Evolutionary conservation across 2,888 invertebrate species (phyloP), one percentile per base, ranked within the genome.

Genomic region (Mimas tiliae): DNA sequence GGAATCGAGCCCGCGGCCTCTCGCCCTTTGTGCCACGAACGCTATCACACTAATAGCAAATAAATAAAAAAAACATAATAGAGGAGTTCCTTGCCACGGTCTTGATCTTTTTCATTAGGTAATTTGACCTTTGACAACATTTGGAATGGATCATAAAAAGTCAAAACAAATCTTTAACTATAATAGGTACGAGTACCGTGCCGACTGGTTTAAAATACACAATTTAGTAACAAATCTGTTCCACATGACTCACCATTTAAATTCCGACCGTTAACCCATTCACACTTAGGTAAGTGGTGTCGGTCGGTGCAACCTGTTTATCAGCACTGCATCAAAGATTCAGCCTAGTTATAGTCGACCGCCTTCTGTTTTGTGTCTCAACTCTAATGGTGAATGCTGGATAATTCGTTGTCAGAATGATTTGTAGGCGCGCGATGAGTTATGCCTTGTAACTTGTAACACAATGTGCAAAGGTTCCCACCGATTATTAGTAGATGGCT

Each of bases 71-170:
- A 52, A 14, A 52, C 27, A 21, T 51, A 0, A 52, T 14, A 27
- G 9, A 21, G 11, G 7, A n/a, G 7, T n/a, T 9, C 16, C 14
- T 38, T 38, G 16, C 38, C 3, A 34, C 55, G 38, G 9, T 55
- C 34, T 53, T 55, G 55, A 55, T 55, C 55, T 55, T 55, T 55
- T 34, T 27, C 14, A 33, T 55, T 55, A 16, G 34, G 16, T 38
- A 11, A 55, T 38, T 55, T n/a, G 16, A 38, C 16, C 55, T 55
- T 55, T 16, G 34, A 53, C 33, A 55, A 55, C 38, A 55, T 55
- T 55, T 9, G 0, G 11, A 55, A 38, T 34, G 38, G 55, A 38
- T 38, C 38, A 55, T 16, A 34, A 16, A 27, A 16, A 55, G 34
- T n/a, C 55, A 38, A 55, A 55, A 55, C 33, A 51, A 51, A 33